phyloP scores from a whole-genome alignment of 2,113 vertebrate genomes.

The Gnathonemus longibarbis region DNA sequence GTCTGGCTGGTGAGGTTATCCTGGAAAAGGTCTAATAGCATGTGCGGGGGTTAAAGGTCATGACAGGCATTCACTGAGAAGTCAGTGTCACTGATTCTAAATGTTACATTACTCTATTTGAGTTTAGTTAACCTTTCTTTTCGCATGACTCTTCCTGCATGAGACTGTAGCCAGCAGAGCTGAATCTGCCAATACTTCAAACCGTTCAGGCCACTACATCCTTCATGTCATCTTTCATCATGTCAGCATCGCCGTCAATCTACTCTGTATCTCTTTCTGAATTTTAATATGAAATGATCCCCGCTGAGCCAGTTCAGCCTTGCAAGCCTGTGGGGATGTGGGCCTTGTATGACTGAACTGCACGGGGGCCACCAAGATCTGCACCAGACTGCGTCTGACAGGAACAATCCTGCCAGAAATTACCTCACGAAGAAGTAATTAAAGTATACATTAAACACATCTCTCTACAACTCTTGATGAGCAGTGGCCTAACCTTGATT shows the following conservation, averaged over 20 bases:
- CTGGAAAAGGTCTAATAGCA: background rate
- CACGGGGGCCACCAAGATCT: background rate
- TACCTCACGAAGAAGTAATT: background rate
- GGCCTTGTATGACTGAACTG: background rate
- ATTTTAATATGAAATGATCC: slow-evolving; percentile 16
- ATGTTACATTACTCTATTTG: background rate
- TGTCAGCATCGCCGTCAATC: slow-evolving; percentile 2
- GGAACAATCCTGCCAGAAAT: background rate
- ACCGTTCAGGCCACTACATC: background rate
- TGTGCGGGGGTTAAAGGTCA: background rate
- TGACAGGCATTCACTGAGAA: background rate
- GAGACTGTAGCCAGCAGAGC: slow-evolving; percentile 17
- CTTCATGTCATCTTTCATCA: background rate
- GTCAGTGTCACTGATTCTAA: background rate
- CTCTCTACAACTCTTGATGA: background rate
- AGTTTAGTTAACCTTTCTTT: background rate
- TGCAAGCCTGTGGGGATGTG: background rate
- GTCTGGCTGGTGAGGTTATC: background rate
- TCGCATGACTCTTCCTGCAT: background rate
- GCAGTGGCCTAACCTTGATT: background rate
- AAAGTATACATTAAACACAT: background rate
- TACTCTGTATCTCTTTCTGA: background rate
- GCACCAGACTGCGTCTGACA: background rate
- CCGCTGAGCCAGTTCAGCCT: background rate
- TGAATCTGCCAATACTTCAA: background rate